Base-by-base conservation (phyloP, 2,888 invertebrate genomes). In the Dryadula phaetusa region DNA sequence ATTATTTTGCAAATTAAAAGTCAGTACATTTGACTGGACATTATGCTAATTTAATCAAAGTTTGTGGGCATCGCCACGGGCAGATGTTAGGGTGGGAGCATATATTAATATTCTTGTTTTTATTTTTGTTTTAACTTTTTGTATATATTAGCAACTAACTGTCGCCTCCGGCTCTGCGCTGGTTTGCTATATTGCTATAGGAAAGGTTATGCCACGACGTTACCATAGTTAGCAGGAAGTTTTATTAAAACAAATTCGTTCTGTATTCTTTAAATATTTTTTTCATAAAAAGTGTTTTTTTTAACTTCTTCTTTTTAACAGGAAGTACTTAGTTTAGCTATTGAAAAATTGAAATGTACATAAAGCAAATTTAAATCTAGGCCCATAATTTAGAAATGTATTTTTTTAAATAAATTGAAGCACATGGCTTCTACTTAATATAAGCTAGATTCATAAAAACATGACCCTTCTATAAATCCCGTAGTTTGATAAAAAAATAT, bases 1-100 rank as follows among this genome's bases (percentile, higher is more conserved):
- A 66, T 69, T 54, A 61, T 66, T 67, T 67, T 52, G 37, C 37
- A 16, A 58, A 66, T 69, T 58, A 66, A 66, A 62, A 44, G 62
- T 58, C 58, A 62, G 44, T 16, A 62, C 46, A 66, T 69, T 53
- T 37, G 66, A 53, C 58, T 46, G 60, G 44, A 44, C 53, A 40
- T 37, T 69, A 66, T 69, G 69, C n/a, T 62, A 69, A 66, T 69
- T 8, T 37, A 34, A 54, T 16, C 16, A 44, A 22, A 60, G 62
- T 46, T 63, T 42, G 28, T n/a, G 62, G 34, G 16, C 69, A 56
- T 22, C 40, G 66, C 69, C 66, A 56, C 53, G 37, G 61, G 47
- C 49, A 25, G 16, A 25, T 25, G 37, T 54, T n/a, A 60, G 60
- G 44, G 44, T 3, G 54, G 68, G 46, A 53, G 40, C 53, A 37